These are phyloP conservation scores for Piprites chloris DNA, from an alignment of 2,113 vertebrate genomes.

Conservation along the genomic window DNA sequence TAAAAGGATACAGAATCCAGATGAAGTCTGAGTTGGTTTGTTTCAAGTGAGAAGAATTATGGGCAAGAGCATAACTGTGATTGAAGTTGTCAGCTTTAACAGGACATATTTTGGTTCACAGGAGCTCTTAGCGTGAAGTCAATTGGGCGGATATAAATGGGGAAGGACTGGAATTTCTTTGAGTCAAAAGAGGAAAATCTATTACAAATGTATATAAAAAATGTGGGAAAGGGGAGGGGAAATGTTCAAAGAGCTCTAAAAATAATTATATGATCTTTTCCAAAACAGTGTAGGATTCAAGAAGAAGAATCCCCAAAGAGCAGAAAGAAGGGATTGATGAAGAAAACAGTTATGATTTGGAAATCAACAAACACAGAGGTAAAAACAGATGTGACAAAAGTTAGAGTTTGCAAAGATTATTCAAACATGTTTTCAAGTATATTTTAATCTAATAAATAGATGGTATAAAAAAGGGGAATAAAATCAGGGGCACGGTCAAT, in stretches of 20 bases:
- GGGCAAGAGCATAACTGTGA: neutral
- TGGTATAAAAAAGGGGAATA: neutral
- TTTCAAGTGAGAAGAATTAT: neutral
- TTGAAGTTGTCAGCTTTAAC: neutral
- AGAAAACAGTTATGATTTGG: rapidly evolving
- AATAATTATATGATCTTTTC: neutral
- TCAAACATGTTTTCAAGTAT: neutral
- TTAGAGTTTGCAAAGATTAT: neutral
- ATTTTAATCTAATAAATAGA: neutral
- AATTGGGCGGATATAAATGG: rapidly evolving
- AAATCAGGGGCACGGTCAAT: neutral
- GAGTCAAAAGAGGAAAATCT: neutral
- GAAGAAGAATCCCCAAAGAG: neutral
- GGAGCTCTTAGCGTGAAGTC: neutral
- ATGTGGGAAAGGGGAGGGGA: neutral
- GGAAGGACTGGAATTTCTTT: neutral
- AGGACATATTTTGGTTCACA: neutral
- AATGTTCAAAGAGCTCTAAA: neutral
- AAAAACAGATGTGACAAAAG: neutral
- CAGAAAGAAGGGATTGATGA: neutral
- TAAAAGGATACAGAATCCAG: neutral
- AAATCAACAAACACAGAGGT: neutral
- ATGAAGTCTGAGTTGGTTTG: neutral
- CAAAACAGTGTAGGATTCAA: neutral
- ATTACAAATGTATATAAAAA: neutral